Conservation (phyloP, 35 echinoderm and acorn worm genomes). For the Ophiothrix spiculata region DNA sequence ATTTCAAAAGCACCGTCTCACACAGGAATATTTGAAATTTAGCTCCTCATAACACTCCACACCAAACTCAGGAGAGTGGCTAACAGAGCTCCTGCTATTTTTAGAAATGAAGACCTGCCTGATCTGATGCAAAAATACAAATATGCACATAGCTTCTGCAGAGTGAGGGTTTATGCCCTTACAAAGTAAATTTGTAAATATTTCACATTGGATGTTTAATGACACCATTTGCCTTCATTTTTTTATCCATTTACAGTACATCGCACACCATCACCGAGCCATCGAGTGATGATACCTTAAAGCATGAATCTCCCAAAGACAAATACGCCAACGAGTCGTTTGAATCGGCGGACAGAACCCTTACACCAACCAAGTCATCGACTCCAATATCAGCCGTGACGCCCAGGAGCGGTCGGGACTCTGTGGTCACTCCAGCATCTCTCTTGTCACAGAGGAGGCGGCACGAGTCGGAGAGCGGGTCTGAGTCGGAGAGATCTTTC, state of each 20-base stretch:
- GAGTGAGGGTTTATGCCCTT: too few species aligned
- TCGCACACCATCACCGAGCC: constrained; percentile 26
- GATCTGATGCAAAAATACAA: too few species aligned
- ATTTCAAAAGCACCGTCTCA: too few species aligned
- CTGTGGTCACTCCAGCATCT: constrained; percentile 31
- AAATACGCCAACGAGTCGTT: constrained; percentile 88
- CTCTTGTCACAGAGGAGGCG: constrained; percentile 22
- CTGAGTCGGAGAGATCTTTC: constrained; percentile 90
- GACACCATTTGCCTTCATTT: too few species aligned
- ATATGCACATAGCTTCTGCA: too few species aligned
- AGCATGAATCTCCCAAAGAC: constrained; percentile 49
- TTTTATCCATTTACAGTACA: neutral
- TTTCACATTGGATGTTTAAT: too few species aligned
- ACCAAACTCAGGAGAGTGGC: too few species aligned
- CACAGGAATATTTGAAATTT: too few species aligned
- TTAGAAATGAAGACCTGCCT: too few species aligned
- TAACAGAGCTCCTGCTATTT: too few species aligned
- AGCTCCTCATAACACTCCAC: too few species aligned
- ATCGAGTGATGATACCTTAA: constrained; percentile 83
- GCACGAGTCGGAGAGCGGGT: constrained; percentile 93
- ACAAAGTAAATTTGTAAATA: too few species aligned
- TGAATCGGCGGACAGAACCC: constrained; percentile 64
- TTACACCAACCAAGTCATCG: constrained; percentile 36
- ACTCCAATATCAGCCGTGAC: constrained; percentile 11
- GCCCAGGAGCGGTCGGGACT: neutral